Conservation (phyloP, 2,797 vertebrate genomes). For the Lithobates sylvaticus region DNA sequence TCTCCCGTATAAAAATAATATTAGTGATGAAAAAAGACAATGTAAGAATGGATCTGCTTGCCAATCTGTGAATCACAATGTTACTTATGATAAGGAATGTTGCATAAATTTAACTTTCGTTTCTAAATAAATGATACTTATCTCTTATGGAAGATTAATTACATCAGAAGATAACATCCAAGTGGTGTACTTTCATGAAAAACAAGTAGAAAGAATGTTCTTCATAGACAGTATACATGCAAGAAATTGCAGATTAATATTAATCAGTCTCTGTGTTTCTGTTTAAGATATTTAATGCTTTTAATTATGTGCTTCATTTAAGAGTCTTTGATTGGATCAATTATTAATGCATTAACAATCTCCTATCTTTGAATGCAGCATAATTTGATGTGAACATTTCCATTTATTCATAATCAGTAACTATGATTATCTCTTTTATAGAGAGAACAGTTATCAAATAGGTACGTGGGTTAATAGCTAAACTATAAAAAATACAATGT, state of each 20-base stretch:
- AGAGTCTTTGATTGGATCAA: constrained; percentile 10
- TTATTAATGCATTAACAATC: constrained; percentile 10
- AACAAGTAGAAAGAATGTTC: neutral
- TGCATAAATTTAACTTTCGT: neutral
- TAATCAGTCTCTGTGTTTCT: constrained; percentile 2
- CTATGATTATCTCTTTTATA: constrained; percentile 4
- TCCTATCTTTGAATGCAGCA: constrained; percentile 2
- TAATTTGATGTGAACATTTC: constrained; percentile 4
- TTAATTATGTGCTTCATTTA: constrained; percentile 13
- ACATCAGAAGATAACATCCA: neutral
- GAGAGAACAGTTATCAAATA: neutral
- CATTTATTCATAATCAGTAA: neutral
- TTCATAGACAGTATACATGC: neutral
- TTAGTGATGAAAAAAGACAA: too few species aligned
- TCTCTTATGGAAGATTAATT: neutral
- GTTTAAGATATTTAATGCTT: constrained; percentile 4
- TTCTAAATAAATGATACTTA: neutral
- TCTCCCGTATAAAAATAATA: too few species aligned
- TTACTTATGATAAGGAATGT: neutral
- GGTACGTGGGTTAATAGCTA: neutral
- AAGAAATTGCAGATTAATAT: neutral
- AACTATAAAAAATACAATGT: constrained; percentile 1
- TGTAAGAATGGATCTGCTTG: too few species aligned
- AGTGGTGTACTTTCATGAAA: constrained; percentile 1
- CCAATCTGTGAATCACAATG: too few species aligned